Evolutionary conservation across 1,140 invertebrate species (phyloP), one percentile per base, ranked within the genome.

Genomic region (Drosophila subpulchrella): DNA sequence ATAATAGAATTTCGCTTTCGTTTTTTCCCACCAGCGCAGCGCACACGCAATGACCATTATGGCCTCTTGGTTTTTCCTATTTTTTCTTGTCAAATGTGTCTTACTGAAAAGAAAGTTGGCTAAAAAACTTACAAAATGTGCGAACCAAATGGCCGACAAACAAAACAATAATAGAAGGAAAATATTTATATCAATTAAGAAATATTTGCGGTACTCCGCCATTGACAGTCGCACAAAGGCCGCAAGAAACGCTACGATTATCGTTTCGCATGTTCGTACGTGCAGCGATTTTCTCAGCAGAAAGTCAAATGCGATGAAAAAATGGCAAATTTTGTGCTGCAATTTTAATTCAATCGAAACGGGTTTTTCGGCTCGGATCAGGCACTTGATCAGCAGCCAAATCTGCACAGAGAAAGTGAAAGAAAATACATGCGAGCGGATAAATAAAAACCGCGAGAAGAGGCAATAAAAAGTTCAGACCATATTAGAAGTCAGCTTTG

Each of bases 1-100:
- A 91, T 91, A 91, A 91, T 90, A 91, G 90, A 91, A 91, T 91
- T 91, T 91, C 90, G 81, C 90, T 91, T 91, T 91, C 90, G 55
- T 89, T 89, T 80, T n/a, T 91, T 88, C 85, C 79, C 81, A 82
- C 36, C 65, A n/a, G 32, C 46, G 41, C 61, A 66, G 46, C 30
- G 61, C 47, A 66, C 81, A 81, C 72, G 63, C 78, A 75, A 61
- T 56, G 61, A 61, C 77, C 76, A 90, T 71, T 71, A 71, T 55
- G 51, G 65, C 65, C 67, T 51, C 75, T 60, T 72, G 56, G 75
- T 67, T 72, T 66, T 62, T 63, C 38, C 2, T 48, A 27, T 15
- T n/a, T 48, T 48, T 50, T 34, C 72, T 61, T 63, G 75, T 81
- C 82, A 75, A 76, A 86, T 57, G 70, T 72, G 70, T 75, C 72